Base-by-base conservation (phyloP, 2,888 invertebrate genomes). In the Euplagia quadripunctaria region DNA sequence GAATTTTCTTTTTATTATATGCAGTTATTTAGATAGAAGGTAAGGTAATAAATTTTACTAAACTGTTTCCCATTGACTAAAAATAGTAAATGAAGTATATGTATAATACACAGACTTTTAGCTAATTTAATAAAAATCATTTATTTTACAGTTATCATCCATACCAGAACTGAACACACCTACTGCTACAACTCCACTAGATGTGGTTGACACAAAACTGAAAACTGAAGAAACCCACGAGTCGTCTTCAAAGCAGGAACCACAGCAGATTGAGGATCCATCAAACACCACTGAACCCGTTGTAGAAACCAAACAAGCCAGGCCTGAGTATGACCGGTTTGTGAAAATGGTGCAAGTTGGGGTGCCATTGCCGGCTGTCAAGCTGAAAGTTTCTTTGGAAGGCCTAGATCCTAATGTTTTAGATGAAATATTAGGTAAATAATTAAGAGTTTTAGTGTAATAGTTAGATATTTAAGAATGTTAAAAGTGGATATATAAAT, bases 281-380 rank as follows among this genome's bases (percentile, higher is more conserved):
- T 68, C 55, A 65, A 73, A 79, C 65, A 42, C n/a, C 9, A 65
- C 43, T 14, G 83, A 79, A 31, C 43, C 20, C 31, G 64, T 68
- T 14, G 69, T 73, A 20, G 81, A 82, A 74, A 68, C 58, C 51
- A 79, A 74, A 64, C 72, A 67, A 69, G 20, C 96, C 70, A 97
- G 98, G 90, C 97, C 97, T 7, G 96, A 97, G 82, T 98, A 97
- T 92, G 96, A 96, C 43, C 97, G 97, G 91, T 99, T 97, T 94
- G 97, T 99, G 75, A 99, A 98, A 96, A 98, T 99, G 99, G 88
- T 98, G 1, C 97, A 98, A 85, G 96, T 99, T 86, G 99, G 99
- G 61, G 99, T 99, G 0, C 98, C 98, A n/a, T 91, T 97, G 69
- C 96, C 96, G 80, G 99, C 98, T 61, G 97, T 99, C 0, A 98